These are phyloP conservation scores for Lichenostomus cassidix DNA, from an alignment of 2,113 vertebrate genomes.

Conservation along the genomic window DNA sequence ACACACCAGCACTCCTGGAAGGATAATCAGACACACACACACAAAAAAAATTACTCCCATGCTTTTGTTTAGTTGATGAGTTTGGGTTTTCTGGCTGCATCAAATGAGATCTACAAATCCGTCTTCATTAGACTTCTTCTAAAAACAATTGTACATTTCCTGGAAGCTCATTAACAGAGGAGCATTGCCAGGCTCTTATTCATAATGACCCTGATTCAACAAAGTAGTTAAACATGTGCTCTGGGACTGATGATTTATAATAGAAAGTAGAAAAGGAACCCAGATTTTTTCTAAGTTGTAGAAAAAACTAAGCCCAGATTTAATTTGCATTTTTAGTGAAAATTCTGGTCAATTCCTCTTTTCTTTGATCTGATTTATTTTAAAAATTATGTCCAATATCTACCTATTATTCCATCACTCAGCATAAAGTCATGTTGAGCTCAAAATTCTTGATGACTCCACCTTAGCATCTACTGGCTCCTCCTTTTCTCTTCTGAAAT, in stretches of 20 bases:
- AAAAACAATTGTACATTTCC: conserved; percentile 71
- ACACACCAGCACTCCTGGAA: conserved; percentile 52
- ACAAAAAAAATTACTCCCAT: conserved; percentile 17
- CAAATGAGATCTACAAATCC: conserved; percentile 72
- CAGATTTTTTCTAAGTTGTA: not conserved
- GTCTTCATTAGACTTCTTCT: conserved; percentile 75
- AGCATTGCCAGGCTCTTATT: conserved; percentile 64
- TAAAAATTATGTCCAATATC: not conserved
- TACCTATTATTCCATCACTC: not conserved
- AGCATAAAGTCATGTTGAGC: not conserved
- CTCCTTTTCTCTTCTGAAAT: not conserved
- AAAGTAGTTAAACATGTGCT: conserved; percentile 44
- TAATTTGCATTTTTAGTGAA: not conserved
- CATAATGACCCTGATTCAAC: conserved; percentile 52
- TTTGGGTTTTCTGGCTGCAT: conserved; percentile 69
- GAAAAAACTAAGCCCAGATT: not conserved
- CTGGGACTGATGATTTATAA: not conserved
- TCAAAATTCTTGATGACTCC: not conserved
- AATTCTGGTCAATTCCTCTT: not conserved
- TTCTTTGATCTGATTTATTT: not conserved
- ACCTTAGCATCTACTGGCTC: not conserved
- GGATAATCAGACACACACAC: conserved; percentile 42
- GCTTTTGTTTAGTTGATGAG: conserved; percentile 65
- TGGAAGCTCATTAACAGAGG: conserved; percentile 70
- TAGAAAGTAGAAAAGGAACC: not conserved